Evolutionary conservation across 2,888 invertebrate genomes (phyloP), one percentile per base, ranked within the genome.

Genomic region (Micoletzkya japonica): DNA sequence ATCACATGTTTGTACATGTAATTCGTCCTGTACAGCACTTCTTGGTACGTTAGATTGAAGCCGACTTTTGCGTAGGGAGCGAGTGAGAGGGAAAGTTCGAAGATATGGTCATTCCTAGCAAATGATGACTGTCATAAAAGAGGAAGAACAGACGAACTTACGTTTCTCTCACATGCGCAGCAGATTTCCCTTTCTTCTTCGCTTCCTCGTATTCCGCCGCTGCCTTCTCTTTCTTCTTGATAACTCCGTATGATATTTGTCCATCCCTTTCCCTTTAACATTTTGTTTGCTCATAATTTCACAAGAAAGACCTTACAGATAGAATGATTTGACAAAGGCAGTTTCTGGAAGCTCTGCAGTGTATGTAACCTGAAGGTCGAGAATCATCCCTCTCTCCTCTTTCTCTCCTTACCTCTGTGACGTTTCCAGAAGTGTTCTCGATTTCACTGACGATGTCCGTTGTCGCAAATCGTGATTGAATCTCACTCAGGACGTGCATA

Each of bases 11-110:
- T 90, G 87, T 92, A 92, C 14, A 89, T 88, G 6, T 90, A 90
- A 73, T 90, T 88, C 69, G 89, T 89, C 3, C 91, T 88, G 28
- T 88, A 86, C 60, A 92, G 86, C 52, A 92, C 81, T 86, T 92
- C 91, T 83, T 92, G 91, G 85, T 92, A 92, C 0, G 90, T 91
- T 75, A 91, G 86, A 81, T 90, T 90, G 86, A 92, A 92, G 1
- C 88, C 87, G 0, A 90, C 90, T 73, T 89, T 70, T 4, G 57
- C 44, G 36, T 36, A 10, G n/a, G 72, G 61, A n/a, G 68, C 66
- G 2, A 74, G 68, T n/a, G 64, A 67, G 24, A 71, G 49, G 28
- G 58, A 32, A n/a, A 73, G 37, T 20, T 72, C 61, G 67, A 74
- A 74, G 14, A 24, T 44, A 52, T 73, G 69, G 20, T 63, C 37